Evolutionary conservation across 2,113 vertebrate genomes (phyloP).

Genomic region (Brienomyrus longianalis): DNA sequence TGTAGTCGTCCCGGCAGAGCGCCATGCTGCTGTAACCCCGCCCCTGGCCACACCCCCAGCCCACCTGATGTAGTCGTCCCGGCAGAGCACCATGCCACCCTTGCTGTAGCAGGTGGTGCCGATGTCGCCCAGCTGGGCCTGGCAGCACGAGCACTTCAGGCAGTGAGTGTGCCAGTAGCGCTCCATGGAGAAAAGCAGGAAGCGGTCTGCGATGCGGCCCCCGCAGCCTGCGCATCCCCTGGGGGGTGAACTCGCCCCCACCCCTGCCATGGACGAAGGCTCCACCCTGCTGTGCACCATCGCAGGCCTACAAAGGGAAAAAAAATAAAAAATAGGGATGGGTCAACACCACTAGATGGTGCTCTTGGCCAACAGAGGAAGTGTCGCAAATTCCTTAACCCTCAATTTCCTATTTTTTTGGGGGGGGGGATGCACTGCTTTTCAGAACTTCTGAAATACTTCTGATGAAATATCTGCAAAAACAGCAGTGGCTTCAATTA

Average conservation of each 20-base stretch:
- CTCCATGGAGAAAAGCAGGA: constrained; percentile 73
- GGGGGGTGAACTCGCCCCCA: constrained; percentile 33
- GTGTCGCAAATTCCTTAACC: neutral
- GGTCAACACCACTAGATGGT: neutral
- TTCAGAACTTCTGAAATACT: neutral
- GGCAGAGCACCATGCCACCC: constrained; percentile 72
- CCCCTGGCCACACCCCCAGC: neutral
- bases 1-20: neutral
- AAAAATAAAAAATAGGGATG: neutral
- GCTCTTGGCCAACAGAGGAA: neutral
- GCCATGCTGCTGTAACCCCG: neutral
- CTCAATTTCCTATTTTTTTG: neutral
- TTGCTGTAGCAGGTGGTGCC: constrained; percentile 73
- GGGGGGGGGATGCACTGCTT: neutral
- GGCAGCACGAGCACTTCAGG: constrained; percentile 71
- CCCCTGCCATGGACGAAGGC: constrained; percentile 48
- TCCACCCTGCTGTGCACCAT: constrained; percentile 70
- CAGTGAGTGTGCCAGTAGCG: constrained; percentile 71
- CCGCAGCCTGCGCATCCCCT: constrained; percentile 64
- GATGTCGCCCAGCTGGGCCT: constrained; percentile 68
- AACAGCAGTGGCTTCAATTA: neutral
- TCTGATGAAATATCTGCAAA: neutral
- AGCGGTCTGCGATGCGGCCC: constrained; percentile 62
- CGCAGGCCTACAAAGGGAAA: constrained; percentile 30
- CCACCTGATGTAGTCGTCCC: constrained; percentile 71